Evolutionary conservation across 2,113 vertebrate species (phyloP), one percentile per base, ranked within the genome.

Genomic region (Gobiocypris rarus): DNA sequence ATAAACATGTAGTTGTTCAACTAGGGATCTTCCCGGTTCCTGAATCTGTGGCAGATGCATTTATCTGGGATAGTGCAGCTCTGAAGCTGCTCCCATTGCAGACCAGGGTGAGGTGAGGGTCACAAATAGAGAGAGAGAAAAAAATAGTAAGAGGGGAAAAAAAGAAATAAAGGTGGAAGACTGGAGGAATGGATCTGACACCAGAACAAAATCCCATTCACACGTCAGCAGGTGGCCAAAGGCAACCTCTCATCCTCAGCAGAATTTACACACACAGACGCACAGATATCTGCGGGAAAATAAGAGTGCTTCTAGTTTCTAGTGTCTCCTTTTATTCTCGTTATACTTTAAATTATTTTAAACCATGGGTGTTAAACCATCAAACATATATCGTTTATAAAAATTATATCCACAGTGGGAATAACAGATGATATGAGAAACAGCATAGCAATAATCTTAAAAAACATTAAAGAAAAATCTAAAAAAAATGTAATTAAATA

Each of bases 281-380:
- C 91, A 75, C 89, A 89, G 84, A 86, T 87, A 88, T 54, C 26
- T 38, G 26, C 26, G 26, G 13, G 45, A 77, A 75, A n/a, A 58
- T 58, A 58, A 77, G 38, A 56, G 75, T 13, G 48, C 52, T 24
- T 56, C 28, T 77, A 14, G 17, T 17, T 9, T 50, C 7, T 75
- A 3, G 26, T 3, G 71, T 48, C 0, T 50, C 26, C 9, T 75
- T 52, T 75, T 52, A 75, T 75, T 75, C 71, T 31, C 1, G 17
- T 43, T 45, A 71, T 71, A 24, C 24, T 45, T 14, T 7, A 3
- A 54, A 75, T 54, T 22, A 31, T 54, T 31, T 26, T 22, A 50
- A 75, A 11, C 45, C 71, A 54, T 54, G 15, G 26, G n/a, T n/a
- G 52, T 38, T 34, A 38, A n/a, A 56, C 10, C 28, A 58, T 58